Percentiles rank a stretch among this genome's conserved stretches.
Conservation (phyloP, 2,888 invertebrate genomes). For the Zaprionus bogoriensis region DNA sequence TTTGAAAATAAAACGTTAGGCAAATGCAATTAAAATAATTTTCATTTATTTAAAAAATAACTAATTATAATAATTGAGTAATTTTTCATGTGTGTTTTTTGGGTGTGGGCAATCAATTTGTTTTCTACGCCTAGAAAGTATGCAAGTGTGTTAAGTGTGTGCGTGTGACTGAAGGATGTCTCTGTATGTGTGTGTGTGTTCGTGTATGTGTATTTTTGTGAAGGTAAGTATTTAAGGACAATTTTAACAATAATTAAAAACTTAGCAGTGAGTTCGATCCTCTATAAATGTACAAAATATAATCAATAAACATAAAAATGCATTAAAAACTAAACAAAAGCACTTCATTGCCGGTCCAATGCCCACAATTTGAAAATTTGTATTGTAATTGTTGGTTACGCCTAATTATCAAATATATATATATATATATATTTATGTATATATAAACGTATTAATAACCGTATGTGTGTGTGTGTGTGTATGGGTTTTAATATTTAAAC, state of each 20-base stretch:
- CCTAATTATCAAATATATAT: conserved; percentile 70
- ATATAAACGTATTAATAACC: conserved; percentile 36
- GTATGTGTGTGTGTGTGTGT: conserved; percentile 42
- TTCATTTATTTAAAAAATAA: conserved; percentile 69
- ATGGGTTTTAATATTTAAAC: conserved; percentile 57
- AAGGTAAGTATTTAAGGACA: conserved; percentile 52
- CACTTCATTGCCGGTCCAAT: conserved; percentile 64
- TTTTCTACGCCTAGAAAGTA: conserved; percentile 39
- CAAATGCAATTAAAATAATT: conserved; percentile 55
- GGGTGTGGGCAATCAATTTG: conserved; percentile 19
- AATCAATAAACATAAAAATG: conserved; percentile 73
- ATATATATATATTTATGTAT: conserved; percentile 43
- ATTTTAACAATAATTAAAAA: conserved; percentile 73
- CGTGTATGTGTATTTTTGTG: conserved; percentile 11
- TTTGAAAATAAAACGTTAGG: conserved; percentile 11
- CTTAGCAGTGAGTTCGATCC: conserved; percentile 64
- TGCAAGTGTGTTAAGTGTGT: conserved; percentile 28
- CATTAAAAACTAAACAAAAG: conserved; percentile 71
- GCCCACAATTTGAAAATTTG: conserved; percentile 62
- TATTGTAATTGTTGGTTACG: conserved; percentile 36
- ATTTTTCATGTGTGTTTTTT: conserved; percentile 52
- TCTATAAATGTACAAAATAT: conserved; percentile 73
- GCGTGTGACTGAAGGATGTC: conserved; percentile 8
- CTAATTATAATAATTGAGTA: conserved; percentile 68
- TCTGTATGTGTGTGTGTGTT: conserved; percentile 10